Evolutionary conservation across 2,888 invertebrate species (phyloP).

Genomic region (Drosophila recens): DNA sequence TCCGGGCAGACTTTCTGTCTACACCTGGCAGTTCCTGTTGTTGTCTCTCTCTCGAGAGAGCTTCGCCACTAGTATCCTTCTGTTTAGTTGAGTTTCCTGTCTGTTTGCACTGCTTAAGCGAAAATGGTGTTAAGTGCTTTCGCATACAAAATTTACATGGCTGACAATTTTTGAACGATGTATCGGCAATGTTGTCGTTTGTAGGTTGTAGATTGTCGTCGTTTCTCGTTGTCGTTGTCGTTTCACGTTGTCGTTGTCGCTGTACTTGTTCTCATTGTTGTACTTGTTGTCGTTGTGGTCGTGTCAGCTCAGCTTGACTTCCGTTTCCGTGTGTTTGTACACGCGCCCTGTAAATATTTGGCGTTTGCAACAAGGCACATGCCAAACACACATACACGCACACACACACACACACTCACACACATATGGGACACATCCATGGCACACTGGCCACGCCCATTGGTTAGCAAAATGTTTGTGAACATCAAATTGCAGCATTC

Average conservation of each 20-base stretch:
- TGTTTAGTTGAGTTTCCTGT: constrained; percentile 47
- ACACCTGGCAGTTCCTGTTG: constrained; percentile 8
- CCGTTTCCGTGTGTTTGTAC: constrained; percentile 71
- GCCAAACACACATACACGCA: constrained; percentile 38
- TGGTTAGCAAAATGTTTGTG: constrained; percentile 55
- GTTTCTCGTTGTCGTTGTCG: constrained; percentile 19
- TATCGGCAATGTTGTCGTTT: constrained; percentile 57
- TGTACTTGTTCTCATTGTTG: constrained; percentile 19
- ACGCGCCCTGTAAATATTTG: constrained; percentile 79
- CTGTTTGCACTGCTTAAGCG: constrained; percentile 80
- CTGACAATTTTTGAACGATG: constrained; percentile 77
- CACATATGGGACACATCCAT: constrained; percentile 12
- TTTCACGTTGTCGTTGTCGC: constrained; percentile 20
- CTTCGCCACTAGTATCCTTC: constrained; percentile 26
- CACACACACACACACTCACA: constrained; percentile 1
- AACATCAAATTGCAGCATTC: constrained; percentile 58
- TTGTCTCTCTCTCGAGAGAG: constrained; percentile 3
- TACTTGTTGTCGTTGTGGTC: constrained; percentile 55
- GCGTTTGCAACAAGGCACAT: constrained; percentile 71
- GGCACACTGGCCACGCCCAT: constrained; percentile 34
- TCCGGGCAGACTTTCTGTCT: constrained; percentile 9
- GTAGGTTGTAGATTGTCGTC: constrained; percentile 38
- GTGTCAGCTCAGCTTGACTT: constrained; percentile 73
- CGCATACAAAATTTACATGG: constrained; percentile 80
- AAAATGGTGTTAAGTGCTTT: constrained; percentile 82